Evolutionary conservation across 2,888 invertebrate genomes (phyloP).

Genomic region (Boloria selene): DNA sequence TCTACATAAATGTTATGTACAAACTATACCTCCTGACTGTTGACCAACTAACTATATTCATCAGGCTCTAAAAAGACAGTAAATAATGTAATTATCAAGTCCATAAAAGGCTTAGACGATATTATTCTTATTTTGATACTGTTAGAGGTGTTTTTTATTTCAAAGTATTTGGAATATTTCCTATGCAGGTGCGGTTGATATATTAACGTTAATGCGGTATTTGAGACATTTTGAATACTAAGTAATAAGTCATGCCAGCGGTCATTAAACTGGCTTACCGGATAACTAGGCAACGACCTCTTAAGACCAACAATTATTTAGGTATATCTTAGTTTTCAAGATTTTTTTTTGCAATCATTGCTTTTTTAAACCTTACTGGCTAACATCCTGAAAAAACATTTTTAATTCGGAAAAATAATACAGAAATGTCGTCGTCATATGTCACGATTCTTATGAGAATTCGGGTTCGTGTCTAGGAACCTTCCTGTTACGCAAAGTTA

Average conservation of each 20-base stretch:
- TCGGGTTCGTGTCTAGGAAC: too few species aligned
- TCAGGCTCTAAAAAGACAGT: too few species aligned
- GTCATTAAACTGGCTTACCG: constrained; percentile 23
- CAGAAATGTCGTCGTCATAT: too few species aligned
- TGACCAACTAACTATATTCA: too few species aligned
- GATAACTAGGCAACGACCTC: constrained; percentile 21
- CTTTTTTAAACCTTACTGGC: background rate
- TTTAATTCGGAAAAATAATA: background rate
- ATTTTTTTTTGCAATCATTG: constrained; percentile 7
- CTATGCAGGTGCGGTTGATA: background rate
- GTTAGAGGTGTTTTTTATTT: background rate
- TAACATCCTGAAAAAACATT: too few species aligned
- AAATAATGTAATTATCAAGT: too few species aligned
- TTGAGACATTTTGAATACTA: constrained; percentile 9
- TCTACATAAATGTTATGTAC: too few species aligned
- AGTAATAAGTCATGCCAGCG: constrained; percentile 21
- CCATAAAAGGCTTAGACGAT: background rate
- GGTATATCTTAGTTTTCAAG: constrained; percentile 12
- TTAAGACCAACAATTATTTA: constrained; percentile 4
- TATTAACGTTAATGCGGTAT: constrained; percentile 5
- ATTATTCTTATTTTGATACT: background rate
- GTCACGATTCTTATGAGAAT: too few species aligned
- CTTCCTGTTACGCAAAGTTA: too few species aligned
- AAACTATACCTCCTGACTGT: too few species aligned
- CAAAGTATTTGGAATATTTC: background rate